These are phyloP conservation scores for Dasyprocta punctata DNA, from an alignment of 2,113 vertebrate species.

Conservation along the genomic window DNA sequence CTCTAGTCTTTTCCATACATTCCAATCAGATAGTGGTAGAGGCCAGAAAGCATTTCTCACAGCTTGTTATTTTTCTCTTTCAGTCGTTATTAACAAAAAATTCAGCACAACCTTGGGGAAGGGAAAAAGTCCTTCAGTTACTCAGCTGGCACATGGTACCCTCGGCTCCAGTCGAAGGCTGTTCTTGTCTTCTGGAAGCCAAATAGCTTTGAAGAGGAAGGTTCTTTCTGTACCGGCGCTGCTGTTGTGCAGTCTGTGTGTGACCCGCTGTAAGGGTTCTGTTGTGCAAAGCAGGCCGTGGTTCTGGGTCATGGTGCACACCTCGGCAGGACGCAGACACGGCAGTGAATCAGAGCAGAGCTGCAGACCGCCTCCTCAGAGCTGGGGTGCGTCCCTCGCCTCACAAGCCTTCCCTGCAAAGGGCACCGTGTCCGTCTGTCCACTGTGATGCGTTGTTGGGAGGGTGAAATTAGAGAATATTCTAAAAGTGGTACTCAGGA, in stretches of 20 bases:
- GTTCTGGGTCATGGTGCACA: background rate
- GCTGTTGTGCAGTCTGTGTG: background rate
- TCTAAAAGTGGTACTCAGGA: background rate
- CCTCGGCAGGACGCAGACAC: background rate
- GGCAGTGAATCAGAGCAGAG: background rate
- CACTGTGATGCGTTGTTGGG: background rate
- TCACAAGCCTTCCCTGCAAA: background rate
- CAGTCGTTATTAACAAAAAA: constrained; percentile 18
- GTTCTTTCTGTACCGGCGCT: background rate
- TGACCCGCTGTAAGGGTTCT: background rate
- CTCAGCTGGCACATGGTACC: background rate
- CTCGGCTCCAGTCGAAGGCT: constrained; percentile 16
- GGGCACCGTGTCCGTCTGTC: background rate
- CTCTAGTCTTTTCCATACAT: background rate
- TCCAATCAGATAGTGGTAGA: background rate
- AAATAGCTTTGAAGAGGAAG: constrained; percentile 26
- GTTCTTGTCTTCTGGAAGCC: constrained; percentile 13
- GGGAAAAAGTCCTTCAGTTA: constrained; percentile 42
- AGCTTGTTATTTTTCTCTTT: constrained; percentile 30
- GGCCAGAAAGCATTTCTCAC: constrained; percentile 36
- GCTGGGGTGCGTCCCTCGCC: background rate
- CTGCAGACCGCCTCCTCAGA: background rate
- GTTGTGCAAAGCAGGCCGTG: background rate
- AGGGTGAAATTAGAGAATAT: constrained; percentile 28
- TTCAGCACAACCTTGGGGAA: constrained; percentile 28